Base-by-base conservation (phyloP, 2,888 invertebrate genomes). In the Drosophila basisetae region DNA sequence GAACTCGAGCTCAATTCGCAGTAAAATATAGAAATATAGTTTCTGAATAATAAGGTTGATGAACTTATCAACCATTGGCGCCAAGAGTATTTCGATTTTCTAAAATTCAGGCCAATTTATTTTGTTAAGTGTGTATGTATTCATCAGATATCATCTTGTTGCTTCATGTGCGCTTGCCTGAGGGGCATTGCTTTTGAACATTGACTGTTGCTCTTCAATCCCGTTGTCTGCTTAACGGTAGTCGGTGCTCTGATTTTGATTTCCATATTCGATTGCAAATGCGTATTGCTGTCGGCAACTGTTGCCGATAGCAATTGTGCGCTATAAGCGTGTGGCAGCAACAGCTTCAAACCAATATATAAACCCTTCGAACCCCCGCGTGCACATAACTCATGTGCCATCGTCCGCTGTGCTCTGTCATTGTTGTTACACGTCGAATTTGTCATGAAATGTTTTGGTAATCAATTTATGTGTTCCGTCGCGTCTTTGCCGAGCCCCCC, bases 381-480 rank as follows among this genome's bases (percentile, higher is more conserved):
- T 25, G 13, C 25, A 9, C 31, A 28, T 41, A 58, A n/a, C 39
- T 56, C 31, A 37, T 47, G 28, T 47, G 25, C 18, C 52, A n/a
- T 16, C 41, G 41, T 54, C 50, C 37, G 61, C 50, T 80, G 56
- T 47, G 62, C 65, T 58, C 66, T 71, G 77, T 80, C 81, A 83
- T 79, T 88, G 83, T 76, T 86, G 89, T 74, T 83, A 74, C 83
- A 84, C 79, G 83, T 67, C 80, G 90, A 90, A 84, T 90, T 84
- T 84, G 86, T 90, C 89, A 77, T 79, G 83, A 80, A 90, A 90
- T 88, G 83, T 88, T 85, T 83, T 74, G 85, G 85, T 84, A 84
- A 84, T 84, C 90, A 84, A 84, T 84, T 90, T 84, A 90, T 84
- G 73, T 87, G 82, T 60, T 82, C 65, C 78, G 72, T 64, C 37